These are phyloP conservation scores for Eulemur rufifrons DNA, from an alignment of 2,113 vertebrate genomes.

Conservation along the genomic window DNA sequence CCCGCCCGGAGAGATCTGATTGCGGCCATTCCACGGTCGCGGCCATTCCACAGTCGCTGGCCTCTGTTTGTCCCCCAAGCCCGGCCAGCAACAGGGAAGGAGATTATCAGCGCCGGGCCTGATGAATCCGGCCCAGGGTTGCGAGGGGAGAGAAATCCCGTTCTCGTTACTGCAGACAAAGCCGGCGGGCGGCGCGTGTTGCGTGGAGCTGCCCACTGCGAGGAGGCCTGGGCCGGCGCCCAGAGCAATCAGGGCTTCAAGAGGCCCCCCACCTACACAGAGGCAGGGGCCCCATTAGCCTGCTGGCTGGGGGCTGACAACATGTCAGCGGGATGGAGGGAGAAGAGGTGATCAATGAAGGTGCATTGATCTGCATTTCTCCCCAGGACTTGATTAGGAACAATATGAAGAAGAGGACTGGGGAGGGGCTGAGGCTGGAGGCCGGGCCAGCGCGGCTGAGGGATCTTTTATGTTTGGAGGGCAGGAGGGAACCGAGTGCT, in stretches of 20 bases:
- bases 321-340: constrained; percentile 65
- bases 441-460: background rate
- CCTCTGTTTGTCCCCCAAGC: constrained; percentile 62
- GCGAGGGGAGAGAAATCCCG: constrained; percentile 1
- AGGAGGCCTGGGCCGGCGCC: constrained; percentile 67
- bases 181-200: constrained; percentile 81
- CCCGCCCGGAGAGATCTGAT: constrained; percentile 50
- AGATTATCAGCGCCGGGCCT: constrained; percentile 74
- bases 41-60: background rate
- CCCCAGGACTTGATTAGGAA: constrained; percentile 21
- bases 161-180: constrained; percentile 82
- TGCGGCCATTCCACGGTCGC: background rate
- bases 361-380: constrained; percentile 71
- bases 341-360: constrained; percentile 68
- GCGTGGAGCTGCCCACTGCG: constrained; percentile 77
- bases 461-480: constrained; percentile 75
- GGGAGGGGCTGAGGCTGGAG: background rate
- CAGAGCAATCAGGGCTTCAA: constrained; percentile 81
- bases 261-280: constrained; percentile 72
- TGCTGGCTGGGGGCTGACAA: constrained; percentile 73
- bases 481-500: background rate
- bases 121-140: constrained; percentile 77
- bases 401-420: constrained; percentile 46
- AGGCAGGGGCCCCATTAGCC: constrained; percentile 69
- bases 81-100: constrained; percentile 49